Base-by-base conservation (phyloP, 2,888 invertebrate genomes). In the Caenorhabditis afra region DNA sequence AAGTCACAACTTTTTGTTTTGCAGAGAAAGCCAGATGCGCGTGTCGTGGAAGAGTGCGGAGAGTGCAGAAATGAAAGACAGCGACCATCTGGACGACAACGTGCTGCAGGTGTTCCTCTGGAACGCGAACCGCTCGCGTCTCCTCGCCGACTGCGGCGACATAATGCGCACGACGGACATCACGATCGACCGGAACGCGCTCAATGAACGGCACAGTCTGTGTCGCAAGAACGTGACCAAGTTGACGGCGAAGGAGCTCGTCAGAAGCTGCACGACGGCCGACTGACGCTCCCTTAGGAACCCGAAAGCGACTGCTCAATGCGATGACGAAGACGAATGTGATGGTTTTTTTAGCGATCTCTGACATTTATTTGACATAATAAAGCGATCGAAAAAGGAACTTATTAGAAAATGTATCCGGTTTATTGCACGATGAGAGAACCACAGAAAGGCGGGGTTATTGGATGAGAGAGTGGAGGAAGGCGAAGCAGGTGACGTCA, bases 51-150 rank as follows among this genome's bases (percentile, higher is more conserved):
- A 87, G 49, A 84, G 82, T 18, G 83, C 87, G 3, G 88, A 88
- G 64, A 84, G 86, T 47, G 78, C 83, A 37, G 87, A 88, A 68
- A 82, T 88, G 82, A 84, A 82, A 45, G 87, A 87, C 55, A 76
- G 85, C 22, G 88, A 88, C 62, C 83, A 84, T 16, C 50, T 87
- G 35, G 88, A 88, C 68, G 87, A 86, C 52, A 88, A 88, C 55
- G 84, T 88, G 22, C 45, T 88, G 22, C 87, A 88, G 77, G 79
- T 88, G 12, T 87, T 82, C 57, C 65, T 87, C 10, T 70, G 70
- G 61, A 85, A 85, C 58, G 20, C 78, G 20, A 80, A 82, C 52
- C 73, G 87, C 22, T 18, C 50, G 18, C 58, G 78, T 47, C 58
- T 88, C 22, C 67, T 86, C 14, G 70, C 55, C 10, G 84, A 88